phyloP scores from a whole-genome alignment of 2,888 invertebrate species.

The Drosophila koepferae region DNA sequence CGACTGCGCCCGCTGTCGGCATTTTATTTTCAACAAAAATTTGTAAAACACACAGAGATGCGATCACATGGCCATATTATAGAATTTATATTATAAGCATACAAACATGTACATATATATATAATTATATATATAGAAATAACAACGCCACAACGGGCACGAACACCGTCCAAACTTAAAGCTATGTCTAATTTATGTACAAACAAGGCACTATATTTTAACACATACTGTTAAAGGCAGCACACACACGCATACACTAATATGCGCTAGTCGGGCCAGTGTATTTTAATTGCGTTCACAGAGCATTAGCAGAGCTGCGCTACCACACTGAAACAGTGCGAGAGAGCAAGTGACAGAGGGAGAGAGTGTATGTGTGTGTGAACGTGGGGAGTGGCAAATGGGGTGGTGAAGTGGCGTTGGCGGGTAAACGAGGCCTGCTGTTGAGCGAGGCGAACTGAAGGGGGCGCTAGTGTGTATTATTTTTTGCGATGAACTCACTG shows the following conservation, averaged over 20 bases:
- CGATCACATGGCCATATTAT: conserved; percentile 60
- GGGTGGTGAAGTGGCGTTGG: conserved; percentile 52
- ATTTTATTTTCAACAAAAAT: conserved; percentile 43
- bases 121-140: conserved; percentile 54
- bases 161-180: conserved; percentile 60
- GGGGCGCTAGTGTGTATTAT: conserved; percentile 68
- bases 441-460: conserved; percentile 2
- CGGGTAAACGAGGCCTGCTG: conserved; percentile 21
- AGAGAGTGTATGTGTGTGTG: not conserved
- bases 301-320: conserved; percentile 45
- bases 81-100: conserved; percentile 39
- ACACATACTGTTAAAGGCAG: conserved; percentile 36
- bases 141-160: conserved; percentile 51
- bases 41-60: conserved; percentile 30
- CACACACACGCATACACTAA: conserved; percentile 34
- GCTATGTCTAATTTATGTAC: conserved; percentile 75
- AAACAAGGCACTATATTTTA: conserved; percentile 77
- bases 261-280: conserved; percentile 40
- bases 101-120: conserved; percentile 24
- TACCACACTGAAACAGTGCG: conserved; percentile 6
- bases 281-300: conserved; percentile 73
- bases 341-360: conserved; percentile 12
- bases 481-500: conserved; percentile 83
- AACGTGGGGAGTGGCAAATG: conserved; percentile 57
- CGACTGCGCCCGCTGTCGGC: conserved; percentile 28